A percentile compares a stretch with the other conserved stretches of the same genome.
phyloP scores from a whole-genome alignment of 2,797 vertebrate species.

The Chelon labrosus region DNA sequence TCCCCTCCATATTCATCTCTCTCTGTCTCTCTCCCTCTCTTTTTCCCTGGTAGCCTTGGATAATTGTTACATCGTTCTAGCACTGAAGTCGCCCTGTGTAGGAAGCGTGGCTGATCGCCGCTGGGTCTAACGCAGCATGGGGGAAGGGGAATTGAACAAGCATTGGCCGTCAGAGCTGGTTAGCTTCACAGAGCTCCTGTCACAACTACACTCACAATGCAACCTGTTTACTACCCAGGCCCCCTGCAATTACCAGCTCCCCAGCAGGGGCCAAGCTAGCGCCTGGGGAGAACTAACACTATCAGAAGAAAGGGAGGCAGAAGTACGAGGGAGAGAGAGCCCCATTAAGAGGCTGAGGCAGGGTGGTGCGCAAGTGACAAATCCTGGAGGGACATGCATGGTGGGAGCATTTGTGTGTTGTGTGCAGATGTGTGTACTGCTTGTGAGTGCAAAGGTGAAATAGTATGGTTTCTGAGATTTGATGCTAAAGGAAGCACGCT shows the following conservation, averaged over 20 bases:
- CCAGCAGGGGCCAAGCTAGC: conserved; percentile 49
- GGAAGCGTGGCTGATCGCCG: conserved; percentile 59
- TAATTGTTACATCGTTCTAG: conserved; percentile 78
- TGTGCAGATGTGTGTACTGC: background rate
- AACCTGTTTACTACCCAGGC: conserved; percentile 79
- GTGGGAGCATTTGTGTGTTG: conserved; percentile 9
- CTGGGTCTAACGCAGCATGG: conserved; percentile 56
- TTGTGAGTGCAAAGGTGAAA: conserved; percentile 8
- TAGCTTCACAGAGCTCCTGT: conserved; percentile 80
- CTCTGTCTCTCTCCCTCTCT: conserved; percentile 11
- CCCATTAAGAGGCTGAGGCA: conserved; percentile 57
- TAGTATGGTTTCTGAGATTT: conserved; percentile 5
- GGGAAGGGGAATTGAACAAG: conserved; percentile 85
- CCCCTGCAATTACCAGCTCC: conserved; percentile 80
- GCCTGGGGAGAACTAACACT: conserved; percentile 66
- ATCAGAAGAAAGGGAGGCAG: conserved; percentile 44
- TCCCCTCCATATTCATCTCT: conserved; percentile 32
- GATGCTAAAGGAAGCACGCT: conserved; percentile 1
- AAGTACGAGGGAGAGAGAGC: conserved; percentile 22
- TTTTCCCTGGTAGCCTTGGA: conserved; percentile 42
- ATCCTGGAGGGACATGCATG: conserved; percentile 49
- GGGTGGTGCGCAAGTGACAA: conserved; percentile 51
- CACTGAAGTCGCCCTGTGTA: conserved; percentile 60
- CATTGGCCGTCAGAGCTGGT: conserved; percentile 83
- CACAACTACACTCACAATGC: conserved; percentile 74